Conservation (phyloP, 2,797 vertebrate species). For the Semaprochilodus insignis region DNA sequence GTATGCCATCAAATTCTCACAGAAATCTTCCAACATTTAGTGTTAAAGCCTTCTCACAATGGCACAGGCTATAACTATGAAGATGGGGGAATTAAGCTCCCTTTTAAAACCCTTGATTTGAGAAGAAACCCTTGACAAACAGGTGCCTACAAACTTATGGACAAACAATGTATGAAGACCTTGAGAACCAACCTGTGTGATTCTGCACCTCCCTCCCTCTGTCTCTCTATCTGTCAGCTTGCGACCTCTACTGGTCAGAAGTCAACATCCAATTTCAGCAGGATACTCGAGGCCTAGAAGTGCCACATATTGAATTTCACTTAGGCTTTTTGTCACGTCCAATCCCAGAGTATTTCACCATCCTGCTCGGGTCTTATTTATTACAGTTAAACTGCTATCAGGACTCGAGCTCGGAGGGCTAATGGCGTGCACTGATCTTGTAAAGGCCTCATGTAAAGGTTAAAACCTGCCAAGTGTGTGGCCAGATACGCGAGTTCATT, state of each 20-base stretch:
- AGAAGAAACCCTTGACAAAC: not conserved
- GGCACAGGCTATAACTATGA: too few species aligned
- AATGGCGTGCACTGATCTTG: not conserved
- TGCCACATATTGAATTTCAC: conserved; percentile 15
- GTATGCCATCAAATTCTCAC: too few species aligned
- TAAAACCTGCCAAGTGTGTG: not conserved
- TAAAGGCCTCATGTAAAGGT: not conserved
- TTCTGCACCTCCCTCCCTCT: not conserved
- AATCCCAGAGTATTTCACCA: not conserved
- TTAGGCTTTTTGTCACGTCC: too few species aligned
- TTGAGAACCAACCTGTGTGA: conserved; percentile 1
- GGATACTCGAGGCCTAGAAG: not conserved
- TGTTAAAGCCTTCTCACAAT: too few species aligned
- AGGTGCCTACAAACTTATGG: not conserved
- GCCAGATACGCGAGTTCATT: not conserved
- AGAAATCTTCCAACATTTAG: too few species aligned
- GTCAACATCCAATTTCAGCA: not conserved
- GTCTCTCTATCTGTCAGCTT: conserved; percentile 62
- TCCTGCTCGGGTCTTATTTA: not conserved
- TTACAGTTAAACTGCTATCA: not conserved
- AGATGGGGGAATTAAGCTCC: too few species aligned
- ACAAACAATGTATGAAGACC: not conserved
- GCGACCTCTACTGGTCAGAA: conserved; percentile 74
- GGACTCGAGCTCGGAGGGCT: not conserved
- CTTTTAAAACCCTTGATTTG: not conserved